Evolutionary conservation across 2,797 vertebrate genomes (phyloP).

Genomic region (Danio tinwini): DNA sequence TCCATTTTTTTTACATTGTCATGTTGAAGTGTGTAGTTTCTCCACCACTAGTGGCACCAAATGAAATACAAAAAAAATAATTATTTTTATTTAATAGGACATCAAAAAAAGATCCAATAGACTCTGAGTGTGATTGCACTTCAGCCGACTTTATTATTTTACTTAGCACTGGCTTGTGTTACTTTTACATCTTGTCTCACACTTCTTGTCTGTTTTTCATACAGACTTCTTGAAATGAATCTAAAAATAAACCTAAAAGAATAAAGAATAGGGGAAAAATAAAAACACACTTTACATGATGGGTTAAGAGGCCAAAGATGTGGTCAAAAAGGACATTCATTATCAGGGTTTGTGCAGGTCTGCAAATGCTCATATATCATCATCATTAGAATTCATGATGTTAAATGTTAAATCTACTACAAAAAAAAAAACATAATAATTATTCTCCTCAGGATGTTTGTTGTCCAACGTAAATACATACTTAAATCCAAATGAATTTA

Average conservation of each 20-base stretch:
- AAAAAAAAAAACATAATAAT: too few relatives aligned
- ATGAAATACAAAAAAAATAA: not conserved
- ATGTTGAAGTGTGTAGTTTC: not conserved
- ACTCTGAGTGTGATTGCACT: not conserved
- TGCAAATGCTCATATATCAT: too few relatives aligned
- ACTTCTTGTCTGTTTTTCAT: not conserved
- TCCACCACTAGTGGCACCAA: not conserved
- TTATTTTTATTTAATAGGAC: not conserved
- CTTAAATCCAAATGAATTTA: too few relatives aligned
- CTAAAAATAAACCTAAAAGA: too few relatives aligned
- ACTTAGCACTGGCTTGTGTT: not conserved
- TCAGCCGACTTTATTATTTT: not conserved
- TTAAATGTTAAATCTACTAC: too few relatives aligned
- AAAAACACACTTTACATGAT: not conserved
- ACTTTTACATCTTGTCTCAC: not conserved
- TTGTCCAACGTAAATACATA: too few relatives aligned
- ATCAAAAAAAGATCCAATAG: not conserved
- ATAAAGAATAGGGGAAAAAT: not conserved
- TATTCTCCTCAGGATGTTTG: too few relatives aligned
- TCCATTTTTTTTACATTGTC: not conserved
- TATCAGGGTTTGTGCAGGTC: too few relatives aligned
- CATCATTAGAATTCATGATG: too few relatives aligned
- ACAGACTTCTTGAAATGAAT: not conserved
- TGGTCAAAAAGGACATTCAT: too few relatives aligned
- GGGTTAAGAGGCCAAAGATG: too few relatives aligned